phyloP scores from a whole-genome alignment of 2,888 invertebrate species.

The Noctua comes region DNA sequence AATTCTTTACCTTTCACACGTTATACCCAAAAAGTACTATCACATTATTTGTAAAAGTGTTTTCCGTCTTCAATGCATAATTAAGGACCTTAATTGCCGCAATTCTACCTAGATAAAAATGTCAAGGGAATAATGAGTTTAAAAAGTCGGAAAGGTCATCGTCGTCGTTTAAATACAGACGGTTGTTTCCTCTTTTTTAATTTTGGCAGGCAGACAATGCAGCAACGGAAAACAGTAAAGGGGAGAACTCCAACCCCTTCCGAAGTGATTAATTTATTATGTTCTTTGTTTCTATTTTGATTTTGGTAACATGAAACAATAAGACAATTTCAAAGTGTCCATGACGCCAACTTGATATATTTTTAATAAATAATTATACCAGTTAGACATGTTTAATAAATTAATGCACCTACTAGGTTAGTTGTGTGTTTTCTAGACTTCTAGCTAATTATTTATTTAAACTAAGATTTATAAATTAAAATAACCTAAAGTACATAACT shows the following conservation, averaged over 20 bases:
- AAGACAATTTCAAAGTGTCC: slow-evolving; percentile 48
- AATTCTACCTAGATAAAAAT: slow-evolving; percentile 24
- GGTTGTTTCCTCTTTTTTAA: slow-evolving; percentile 87
- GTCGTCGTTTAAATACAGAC: slow-evolving; percentile 80
- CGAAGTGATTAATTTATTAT: slow-evolving; percentile 89
- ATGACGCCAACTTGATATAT: slow-evolving; percentile 3
- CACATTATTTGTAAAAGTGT: background rate
- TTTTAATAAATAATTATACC: background rate
- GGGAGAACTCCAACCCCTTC: slow-evolving; percentile 85
- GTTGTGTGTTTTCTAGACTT: too few species aligned
- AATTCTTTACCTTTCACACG: background rate
- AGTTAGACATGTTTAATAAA: background rate
- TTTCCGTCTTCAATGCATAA: background rate
- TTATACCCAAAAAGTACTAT: background rate
- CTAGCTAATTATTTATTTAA: too few species aligned
- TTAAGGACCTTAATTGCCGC: slow-evolving; percentile 16
- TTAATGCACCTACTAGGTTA: background rate
- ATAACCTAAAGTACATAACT: too few species aligned
- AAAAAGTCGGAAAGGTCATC: slow-evolving; percentile 78
- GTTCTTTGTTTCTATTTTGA: slow-evolving; percentile 89
- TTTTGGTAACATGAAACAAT: slow-evolving; percentile 78
- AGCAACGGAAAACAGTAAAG: slow-evolving; percentile 88
- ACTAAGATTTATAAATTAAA: too few species aligned
- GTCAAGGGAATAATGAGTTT: slow-evolving; percentile 55
- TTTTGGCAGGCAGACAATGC: slow-evolving; percentile 88